Conservation (phyloP, 2,888 invertebrate genomes). For the Callimorpha dominula region DNA sequence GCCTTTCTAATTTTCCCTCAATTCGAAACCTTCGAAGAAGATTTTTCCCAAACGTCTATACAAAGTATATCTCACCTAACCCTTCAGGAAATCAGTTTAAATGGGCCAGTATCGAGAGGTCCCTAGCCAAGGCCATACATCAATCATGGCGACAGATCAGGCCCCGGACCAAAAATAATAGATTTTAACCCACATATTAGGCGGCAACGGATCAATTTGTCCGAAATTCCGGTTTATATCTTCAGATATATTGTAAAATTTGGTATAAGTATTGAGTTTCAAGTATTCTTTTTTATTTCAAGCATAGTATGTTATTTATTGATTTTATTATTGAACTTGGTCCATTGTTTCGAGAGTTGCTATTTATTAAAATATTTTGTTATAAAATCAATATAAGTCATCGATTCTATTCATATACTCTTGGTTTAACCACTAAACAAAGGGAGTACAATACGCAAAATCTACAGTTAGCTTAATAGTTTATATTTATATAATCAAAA, state of each 20-base stretch:
- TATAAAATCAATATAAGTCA: background rate
- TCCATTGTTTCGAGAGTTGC: too few species aligned
- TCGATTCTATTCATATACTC: background rate
- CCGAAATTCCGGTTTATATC: background rate
- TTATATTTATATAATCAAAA: constrained; percentile 10
- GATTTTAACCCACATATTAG: constrained; percentile 52
- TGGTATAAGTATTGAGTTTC: background rate
- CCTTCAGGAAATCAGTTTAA: constrained; percentile 19
- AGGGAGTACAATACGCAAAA: constrained; percentile 1
- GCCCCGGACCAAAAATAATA: constrained; percentile 52
- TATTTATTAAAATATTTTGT: too few species aligned
- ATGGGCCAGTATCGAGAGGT: constrained; percentile 10
- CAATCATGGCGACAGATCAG: constrained; percentile 59
- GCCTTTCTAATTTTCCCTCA: background rate
- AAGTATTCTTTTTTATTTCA: too few species aligned
- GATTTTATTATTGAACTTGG: too few species aligned
- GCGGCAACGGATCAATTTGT: constrained; percentile 57
- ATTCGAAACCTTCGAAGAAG: background rate
- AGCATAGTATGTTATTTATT: too few species aligned
- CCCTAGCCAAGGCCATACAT: constrained; percentile 38
- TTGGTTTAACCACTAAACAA: background rate
- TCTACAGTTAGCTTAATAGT: background rate
- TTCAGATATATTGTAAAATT: background rate
- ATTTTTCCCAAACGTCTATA: background rate
- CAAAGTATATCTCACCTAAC: background rate